Percentiles rank a stretch among this genome's conserved stretches.
Evolutionary conservation across 37 sponge, comb jelly and placozoan species (phyloP).

Genomic region (Tethya wilhelma): DNA sequence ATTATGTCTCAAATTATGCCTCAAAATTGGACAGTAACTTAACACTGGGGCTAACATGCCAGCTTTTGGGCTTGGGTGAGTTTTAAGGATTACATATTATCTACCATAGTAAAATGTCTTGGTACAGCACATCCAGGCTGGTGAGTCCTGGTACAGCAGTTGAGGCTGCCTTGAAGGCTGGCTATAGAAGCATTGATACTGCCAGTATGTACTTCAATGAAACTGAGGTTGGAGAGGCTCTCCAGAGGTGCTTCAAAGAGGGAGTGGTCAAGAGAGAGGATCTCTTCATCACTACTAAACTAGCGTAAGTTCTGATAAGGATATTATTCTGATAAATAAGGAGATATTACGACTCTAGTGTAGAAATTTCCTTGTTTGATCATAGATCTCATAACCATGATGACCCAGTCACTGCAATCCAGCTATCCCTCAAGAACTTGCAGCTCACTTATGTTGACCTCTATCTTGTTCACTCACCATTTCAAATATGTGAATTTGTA

Average conservation of each 20-base stretch:
- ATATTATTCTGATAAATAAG: too few species aligned
- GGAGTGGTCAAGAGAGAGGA: constrained; percentile 81
- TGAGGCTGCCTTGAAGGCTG: constrained; percentile 60
- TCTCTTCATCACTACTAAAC: constrained; percentile 81
- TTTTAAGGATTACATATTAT: too few species aligned
- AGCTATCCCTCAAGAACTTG: constrained; percentile 74
- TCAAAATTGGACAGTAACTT: constrained; percentile 33
- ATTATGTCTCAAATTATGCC: too few species aligned
- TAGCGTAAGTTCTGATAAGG: constrained; percentile 47
- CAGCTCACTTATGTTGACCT: constrained; percentile 86
- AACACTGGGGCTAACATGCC: constrained; percentile 76
- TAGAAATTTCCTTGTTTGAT: too few species aligned
- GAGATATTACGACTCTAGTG: too few species aligned
- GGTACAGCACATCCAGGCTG: too few species aligned
- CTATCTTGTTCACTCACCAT: constrained; percentile 78
- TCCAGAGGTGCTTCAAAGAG: constrained; percentile 75
- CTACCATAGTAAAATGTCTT: too few species aligned
- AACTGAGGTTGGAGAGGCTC: constrained; percentile 81
- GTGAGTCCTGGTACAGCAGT: constrained; percentile 70
- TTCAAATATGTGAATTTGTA: too few species aligned
- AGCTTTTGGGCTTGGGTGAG: constrained; percentile 73
- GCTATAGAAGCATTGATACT: constrained; percentile 86
- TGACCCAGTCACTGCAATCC: constrained; percentile 43
- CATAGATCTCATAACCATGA: too few species aligned
- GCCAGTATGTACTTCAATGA: constrained; percentile 80